Evolutionary conservation across 2,888 invertebrate species (phyloP), one percentile per base, ranked within the genome.

Genomic region (Rhagonycha fulva): DNA sequence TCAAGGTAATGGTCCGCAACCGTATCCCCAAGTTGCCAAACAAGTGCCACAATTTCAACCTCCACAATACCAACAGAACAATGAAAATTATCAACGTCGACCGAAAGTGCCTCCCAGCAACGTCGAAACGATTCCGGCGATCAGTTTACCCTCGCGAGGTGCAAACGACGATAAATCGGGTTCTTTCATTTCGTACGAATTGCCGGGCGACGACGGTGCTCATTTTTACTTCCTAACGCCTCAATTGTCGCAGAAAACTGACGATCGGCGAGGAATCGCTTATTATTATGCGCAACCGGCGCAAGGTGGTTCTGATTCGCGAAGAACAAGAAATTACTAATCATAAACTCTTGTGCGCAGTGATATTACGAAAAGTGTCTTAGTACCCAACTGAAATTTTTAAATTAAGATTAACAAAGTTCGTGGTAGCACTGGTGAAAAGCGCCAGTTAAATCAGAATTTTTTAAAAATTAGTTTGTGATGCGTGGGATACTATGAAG

Each of bases 151-250:
- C 81, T 68, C 80, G 14, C 19, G 60, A 24, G 30, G 28, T 19
- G 79, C 80, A 32, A 68, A 79, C 3, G 68, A 88, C 76, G 89
- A 89, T 62, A 86, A 88, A 78, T 88, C 89, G n/a, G 91, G 90
- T n/a, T 91, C 93, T 19, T 92, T 92, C 82, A 92, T 94, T 80
- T 93, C 94, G 10, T 94, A 94, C 86, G 89, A 92, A 82, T 88
- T 94, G 76, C 94, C 94, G 0, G 94, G 94, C 0, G 93, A 94
- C 81, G 92, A 93, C 81, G 93, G 93, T 10, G 94, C 94, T 0
- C 94, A 94, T 87, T 94, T 94, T 83, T 94, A 94, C 85, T 94
- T 94, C 89, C 88, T 94, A 76, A 94, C 94, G 74, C 94, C 94
- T 3, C 94, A 93, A 83, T 90, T 91, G 23, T 89, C 86, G 24